Base-by-base conservation (phyloP, 2,797 vertebrate species). In the Crypturellus tataupa region DNA sequence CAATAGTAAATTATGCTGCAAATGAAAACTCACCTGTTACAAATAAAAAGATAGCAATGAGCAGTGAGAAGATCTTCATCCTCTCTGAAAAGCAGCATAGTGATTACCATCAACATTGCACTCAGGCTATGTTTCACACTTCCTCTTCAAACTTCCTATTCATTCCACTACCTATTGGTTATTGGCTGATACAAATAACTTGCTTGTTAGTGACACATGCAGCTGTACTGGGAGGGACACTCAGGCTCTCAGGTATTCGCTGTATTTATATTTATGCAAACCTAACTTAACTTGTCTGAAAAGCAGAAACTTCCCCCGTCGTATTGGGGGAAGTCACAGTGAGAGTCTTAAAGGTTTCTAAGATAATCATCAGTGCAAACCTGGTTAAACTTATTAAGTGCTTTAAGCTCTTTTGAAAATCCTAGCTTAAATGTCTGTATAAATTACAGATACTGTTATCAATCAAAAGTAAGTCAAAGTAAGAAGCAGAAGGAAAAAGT, bases 121-220 rank as follows among this genome's bases (percentile, higher is more conserved):
- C 59, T 51, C 75, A 18, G 65, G 49, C 65, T 90, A 5, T 86
- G 92, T 91, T 76, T 91, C 80, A 85, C 89, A 92, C 81, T 94
- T 95, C 87, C 88, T 93, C n/a, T 78, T 93, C 79, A 75, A 55
- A 85, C 84, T 94, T 85, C 69, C 69, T 95, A 75, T 93, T 89
- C 65, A 62, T 63, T 95, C 44, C 49, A 80, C 49, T 53, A 59
- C 24, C 27, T 68, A 4, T 29, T 17, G 31, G 35, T 37, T 64
- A 83, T 46, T 89, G 63, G 18, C 59, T 80, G 65, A 67, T 31
- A 24, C 11, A 47, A 89, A 14, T 31, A 63, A 5, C 9, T 39
- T 5, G 5, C 47, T 59, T 65, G 46, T 78, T 55, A 46, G 49
- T 24, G 25, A 37, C 27, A 55, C 37, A 40, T 29, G 31, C 27